phyloP scores from a whole-genome alignment of 2,888 invertebrate species.

The Harpagoxenus sublaevis region DNA sequence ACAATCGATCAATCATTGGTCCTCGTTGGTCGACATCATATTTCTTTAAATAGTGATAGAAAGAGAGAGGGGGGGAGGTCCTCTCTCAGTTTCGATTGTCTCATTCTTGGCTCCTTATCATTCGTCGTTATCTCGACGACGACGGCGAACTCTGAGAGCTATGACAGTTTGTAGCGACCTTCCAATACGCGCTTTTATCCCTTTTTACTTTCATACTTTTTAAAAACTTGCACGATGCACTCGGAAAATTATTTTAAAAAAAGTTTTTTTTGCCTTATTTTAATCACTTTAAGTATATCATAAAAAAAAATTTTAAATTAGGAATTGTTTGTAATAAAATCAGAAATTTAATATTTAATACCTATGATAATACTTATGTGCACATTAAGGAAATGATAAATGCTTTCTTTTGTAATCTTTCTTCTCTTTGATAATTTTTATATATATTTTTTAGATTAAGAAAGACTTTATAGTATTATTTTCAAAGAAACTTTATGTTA shows the following conservation, averaged over 20 bases:
- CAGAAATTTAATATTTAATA: constrained; percentile 1
- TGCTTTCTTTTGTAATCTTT: background rate
- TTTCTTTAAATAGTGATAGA: constrained; percentile 30
- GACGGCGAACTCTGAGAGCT: constrained; percentile 70
- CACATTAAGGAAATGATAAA: background rate
- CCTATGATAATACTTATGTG: background rate
- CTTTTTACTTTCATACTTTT: constrained; percentile 23
- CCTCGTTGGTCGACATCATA: constrained; percentile 15
- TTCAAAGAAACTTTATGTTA: constrained; percentile 1
- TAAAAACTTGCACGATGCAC: background rate
- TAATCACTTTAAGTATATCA: background rate
- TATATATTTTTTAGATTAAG: background rate
- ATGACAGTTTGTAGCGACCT: constrained; percentile 54
- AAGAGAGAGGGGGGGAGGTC: background rate
- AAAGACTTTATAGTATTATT: background rate
- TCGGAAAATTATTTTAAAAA: background rate
- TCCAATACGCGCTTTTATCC: constrained; percentile 14
- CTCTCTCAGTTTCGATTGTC: constrained; percentile 10
- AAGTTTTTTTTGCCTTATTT: background rate
- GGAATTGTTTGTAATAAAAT: background rate
- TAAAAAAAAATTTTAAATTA: background rate
- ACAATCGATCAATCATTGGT: constrained; percentile 43
- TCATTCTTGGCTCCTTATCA: constrained; percentile 48
- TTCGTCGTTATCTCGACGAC: constrained; percentile 62
- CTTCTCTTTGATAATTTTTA: background rate